These are phyloP conservation scores for Acronicta aceris DNA, from an alignment of 2,888 invertebrate genomes.

Conservation along the genomic window DNA sequence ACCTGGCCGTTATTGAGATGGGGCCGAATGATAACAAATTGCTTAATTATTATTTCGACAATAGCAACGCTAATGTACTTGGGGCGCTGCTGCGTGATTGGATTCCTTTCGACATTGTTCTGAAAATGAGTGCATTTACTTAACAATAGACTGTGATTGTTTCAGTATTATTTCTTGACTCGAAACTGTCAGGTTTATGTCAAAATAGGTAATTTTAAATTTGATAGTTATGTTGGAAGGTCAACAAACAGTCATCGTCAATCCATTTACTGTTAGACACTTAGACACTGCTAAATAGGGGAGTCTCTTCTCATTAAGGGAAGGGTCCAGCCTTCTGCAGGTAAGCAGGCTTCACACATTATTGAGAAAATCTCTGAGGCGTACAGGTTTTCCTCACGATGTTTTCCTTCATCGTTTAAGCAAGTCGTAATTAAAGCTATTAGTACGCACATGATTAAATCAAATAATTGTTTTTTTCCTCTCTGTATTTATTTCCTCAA, in stretches of 20 bases:
- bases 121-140: slow-evolving; percentile 21
- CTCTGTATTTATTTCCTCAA: no score
- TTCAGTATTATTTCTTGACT: background rate
- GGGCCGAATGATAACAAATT: slow-evolving; percentile 77
- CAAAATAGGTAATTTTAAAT: background rate
- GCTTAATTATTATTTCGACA: slow-evolving; percentile 82
- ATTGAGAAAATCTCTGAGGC: no score
- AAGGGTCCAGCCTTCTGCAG: no score
- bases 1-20: slow-evolving; percentile 68
- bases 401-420: no score
- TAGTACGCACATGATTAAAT: no score
- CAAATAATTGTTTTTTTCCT: no score
- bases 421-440: no score
- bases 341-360: no score
- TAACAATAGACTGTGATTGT: background rate
- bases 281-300: no score
- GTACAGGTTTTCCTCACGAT: no score
- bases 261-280: no score
- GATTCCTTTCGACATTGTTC: slow-evolving; percentile 55
- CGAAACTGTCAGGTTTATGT: background rate
- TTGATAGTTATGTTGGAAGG: slow-evolving; percentile 5
- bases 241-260: slow-evolving; percentile 11
- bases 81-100: slow-evolving; percentile 46
- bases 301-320: no score
- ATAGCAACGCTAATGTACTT: slow-evolving; percentile 69